These are phyloP conservation scores for Smittia sp. DNA, from an alignment of 2,888 invertebrate species.

Conservation along the genomic window DNA sequence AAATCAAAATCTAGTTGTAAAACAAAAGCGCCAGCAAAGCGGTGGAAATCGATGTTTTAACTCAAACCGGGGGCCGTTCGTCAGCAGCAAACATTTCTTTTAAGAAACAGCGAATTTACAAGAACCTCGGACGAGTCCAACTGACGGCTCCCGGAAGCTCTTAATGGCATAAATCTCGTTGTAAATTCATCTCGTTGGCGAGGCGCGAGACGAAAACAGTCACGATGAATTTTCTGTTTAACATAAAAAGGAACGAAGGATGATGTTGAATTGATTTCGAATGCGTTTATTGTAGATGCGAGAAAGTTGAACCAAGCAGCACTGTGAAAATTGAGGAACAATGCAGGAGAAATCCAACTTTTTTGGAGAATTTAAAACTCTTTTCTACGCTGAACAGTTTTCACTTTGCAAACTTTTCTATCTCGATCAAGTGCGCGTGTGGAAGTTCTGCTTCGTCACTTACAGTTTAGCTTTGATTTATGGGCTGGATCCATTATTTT, in stretches of 20 bases:
- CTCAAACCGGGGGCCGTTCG: neutral
- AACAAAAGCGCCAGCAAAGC: slow-evolving; percentile 17
- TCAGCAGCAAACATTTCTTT: neutral
- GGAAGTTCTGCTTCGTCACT: neutral
- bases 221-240: neutral
- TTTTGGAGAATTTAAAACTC: neutral
- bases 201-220: neutral
- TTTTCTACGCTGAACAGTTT: neutral
- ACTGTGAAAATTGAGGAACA: neutral
- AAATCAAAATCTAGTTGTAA: neutral
- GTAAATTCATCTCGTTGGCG: neutral
- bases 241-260: neutral
- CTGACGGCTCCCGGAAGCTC: neutral
- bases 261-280: neutral
- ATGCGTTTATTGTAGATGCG: neutral
- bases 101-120: neutral
- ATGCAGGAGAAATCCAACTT: neutral
- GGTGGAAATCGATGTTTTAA: slow-evolving; percentile 3
- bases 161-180: neutral
- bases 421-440: neutral
- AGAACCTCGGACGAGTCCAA: neutral
- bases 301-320: neutral
- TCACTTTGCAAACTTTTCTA: neutral
- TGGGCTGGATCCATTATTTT: slow-evolving; percentile 1
- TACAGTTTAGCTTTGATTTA: neutral